Evolutionary conservation across 2,113 vertebrate genomes (phyloP).

Genomic region (Mastomys coucha): DNA sequence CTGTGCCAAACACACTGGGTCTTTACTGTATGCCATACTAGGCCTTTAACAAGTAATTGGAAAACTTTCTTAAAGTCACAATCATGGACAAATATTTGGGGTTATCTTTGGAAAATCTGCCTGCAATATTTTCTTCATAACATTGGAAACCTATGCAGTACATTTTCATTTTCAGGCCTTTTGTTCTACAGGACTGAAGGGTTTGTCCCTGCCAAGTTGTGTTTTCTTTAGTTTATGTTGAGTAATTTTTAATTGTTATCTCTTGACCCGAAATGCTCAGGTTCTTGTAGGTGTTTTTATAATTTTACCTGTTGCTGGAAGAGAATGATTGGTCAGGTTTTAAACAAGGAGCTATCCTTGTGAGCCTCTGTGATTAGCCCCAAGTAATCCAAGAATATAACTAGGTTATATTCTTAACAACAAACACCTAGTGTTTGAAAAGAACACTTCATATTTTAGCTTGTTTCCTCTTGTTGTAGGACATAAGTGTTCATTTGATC

Average conservation of each 20-base stretch:
- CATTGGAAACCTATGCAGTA: slow-evolving; percentile 19
- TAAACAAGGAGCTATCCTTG: slow-evolving; percentile 41
- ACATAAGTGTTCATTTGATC: background rate
- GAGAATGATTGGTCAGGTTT: slow-evolving; percentile 51
- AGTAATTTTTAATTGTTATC: slow-evolving; percentile 32
- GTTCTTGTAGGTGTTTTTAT: slow-evolving; percentile 59
- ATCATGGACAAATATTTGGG: background rate
- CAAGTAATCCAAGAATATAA: slow-evolving; percentile 47
- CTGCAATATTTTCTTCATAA: slow-evolving; percentile 34
- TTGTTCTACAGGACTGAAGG: slow-evolving; percentile 40
- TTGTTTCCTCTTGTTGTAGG: background rate
- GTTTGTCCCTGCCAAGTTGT: slow-evolving; percentile 62
- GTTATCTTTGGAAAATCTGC: slow-evolving; percentile 17
- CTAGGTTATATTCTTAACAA: background rate
- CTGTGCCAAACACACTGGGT: slow-evolving; percentile 26
- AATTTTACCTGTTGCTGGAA: slow-evolving; percentile 59
- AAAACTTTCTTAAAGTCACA: slow-evolving; percentile 47
- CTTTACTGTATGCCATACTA: slow-evolving; percentile 4
- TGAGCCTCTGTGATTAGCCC: slow-evolving; percentile 34
- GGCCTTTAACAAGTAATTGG: slow-evolving; percentile 56
- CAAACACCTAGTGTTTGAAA: slow-evolving; percentile 3
- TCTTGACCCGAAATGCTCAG: slow-evolving; percentile 73
- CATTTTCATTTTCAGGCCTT: slow-evolving; percentile 45
- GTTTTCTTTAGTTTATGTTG: slow-evolving; percentile 52
- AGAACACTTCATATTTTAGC: background rate